phyloP scores from a whole-genome alignment of 2,888 invertebrate genomes.

The Clanis bilineata region DNA sequence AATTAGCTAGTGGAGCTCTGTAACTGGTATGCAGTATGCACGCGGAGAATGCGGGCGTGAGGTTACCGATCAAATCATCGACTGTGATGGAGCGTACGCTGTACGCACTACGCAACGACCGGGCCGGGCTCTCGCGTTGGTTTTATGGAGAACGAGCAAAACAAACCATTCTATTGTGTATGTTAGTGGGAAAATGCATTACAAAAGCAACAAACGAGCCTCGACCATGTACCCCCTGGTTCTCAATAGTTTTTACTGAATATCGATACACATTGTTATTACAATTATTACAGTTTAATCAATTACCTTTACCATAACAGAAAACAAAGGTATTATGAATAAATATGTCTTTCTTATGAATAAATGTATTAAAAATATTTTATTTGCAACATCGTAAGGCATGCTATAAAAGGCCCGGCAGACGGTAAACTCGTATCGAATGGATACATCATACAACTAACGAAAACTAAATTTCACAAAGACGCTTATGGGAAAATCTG shows the following conservation, averaged over 20 bases:
- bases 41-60: conserved; percentile 54
- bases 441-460: conserved; percentile 17
- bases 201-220: conserved; percentile 60
- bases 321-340: not conserved
- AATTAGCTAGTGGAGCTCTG: conserved; percentile 40
- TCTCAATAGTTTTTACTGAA: conserved; percentile 7
- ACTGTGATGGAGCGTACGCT: conserved; percentile 43
- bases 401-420: too few relatives aligned
- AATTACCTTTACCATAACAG: not conserved
- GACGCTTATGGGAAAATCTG: conserved; percentile 56
- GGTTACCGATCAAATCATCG: conserved; percentile 54
- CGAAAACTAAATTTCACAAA: conserved; percentile 52
- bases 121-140: conserved; percentile 39
- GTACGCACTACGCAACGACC: conserved; percentile 43
- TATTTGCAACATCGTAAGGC: too few relatives aligned
- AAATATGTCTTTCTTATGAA: not conserved
- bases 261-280: conserved; percentile 25
- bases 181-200: conserved; percentile 69
- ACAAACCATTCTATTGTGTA: conserved; percentile 69
- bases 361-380: too few relatives aligned
- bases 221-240: conserved; percentile 36
- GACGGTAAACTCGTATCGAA: too few relatives aligned
- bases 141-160: conserved; percentile 59
- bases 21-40: conserved; percentile 33
- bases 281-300: not conserved